Evolutionary conservation across 2,888 invertebrate species (phyloP).

Genomic region (Lycia hirtaria): DNA sequence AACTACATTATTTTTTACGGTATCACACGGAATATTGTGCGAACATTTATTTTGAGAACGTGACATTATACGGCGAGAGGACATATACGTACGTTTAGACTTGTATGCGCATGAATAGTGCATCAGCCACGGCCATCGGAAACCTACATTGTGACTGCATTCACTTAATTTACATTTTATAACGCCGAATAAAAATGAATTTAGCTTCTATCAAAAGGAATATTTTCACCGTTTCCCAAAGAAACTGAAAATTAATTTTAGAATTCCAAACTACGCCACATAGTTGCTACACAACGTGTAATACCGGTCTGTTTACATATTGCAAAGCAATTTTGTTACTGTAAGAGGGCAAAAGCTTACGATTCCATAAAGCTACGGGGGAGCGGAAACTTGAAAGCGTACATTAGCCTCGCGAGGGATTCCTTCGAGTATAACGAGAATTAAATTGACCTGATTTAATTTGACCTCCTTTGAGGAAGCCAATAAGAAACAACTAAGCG

Average conservation of each 20-base stretch:
- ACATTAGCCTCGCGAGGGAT: conserved; percentile 47
- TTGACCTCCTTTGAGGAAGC: conserved; percentile 30
- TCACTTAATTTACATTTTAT: no score
- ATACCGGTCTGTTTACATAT: conserved; percentile 1
- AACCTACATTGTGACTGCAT: no score
- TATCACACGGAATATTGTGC: no score
- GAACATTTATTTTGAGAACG: no score
- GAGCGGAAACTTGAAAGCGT: conserved; percentile 45
- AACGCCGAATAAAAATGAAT: not conserved
- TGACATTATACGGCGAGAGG: no score
- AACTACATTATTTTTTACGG: no score
- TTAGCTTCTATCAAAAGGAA: not conserved
- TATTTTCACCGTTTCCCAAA: not conserved
- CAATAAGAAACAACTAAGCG: conserved; percentile 30
- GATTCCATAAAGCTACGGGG: conserved; percentile 22
- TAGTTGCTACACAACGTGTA: not conserved
- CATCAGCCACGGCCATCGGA: no score
- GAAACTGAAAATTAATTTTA: conserved; percentile 1
- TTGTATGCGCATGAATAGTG: no score
- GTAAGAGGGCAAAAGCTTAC: conserved; percentile 20
- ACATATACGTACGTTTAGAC: no score
- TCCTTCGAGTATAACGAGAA: conserved; percentile 47
- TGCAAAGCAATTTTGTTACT: conserved; percentile 7
- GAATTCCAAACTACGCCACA: not conserved
- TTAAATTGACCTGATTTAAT: conserved; percentile 53